phyloP scores from a whole-genome alignment of 23 tunicate genomes.

The Corella eumyota region DNA sequence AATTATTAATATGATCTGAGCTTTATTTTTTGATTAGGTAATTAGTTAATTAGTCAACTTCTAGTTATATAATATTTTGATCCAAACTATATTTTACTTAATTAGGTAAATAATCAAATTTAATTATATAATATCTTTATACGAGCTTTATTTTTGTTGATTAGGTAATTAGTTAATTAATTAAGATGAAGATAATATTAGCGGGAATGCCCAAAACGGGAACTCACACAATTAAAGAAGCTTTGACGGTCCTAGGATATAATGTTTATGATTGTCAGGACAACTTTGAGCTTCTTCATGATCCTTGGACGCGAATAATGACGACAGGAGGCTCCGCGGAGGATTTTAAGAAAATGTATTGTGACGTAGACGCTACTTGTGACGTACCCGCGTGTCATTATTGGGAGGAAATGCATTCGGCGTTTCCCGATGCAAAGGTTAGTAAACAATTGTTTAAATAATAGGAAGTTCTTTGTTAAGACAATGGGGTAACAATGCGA shows the following conservation, averaged over 20 bases:
- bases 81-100: too few species aligned
- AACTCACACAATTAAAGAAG: slow-evolving; percentile 21
- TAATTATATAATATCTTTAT: too few species aligned
- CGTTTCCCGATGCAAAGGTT: slow-evolving; percentile 55
- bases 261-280: slow-evolving; percentile 34
- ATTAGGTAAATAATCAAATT: too few species aligned
- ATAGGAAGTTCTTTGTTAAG: too few species aligned
- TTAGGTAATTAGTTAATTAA: too few species aligned
- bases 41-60: too few species aligned
- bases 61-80: too few species aligned
- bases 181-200: slow-evolving; percentile 36
- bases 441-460: too few species aligned
- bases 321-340: slow-evolving; percentile 34
- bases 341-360: slow-evolving; percentile 36
- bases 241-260: slow-evolving; percentile 41
- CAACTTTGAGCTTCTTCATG: slow-evolving; percentile 23
- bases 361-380: slow-evolving; percentile 38
- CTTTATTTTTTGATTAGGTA: too few species aligned
- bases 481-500: too few species aligned
- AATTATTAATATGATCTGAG: too few species aligned
- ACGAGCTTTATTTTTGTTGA: too few species aligned
- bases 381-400: slow-evolving; percentile 54
- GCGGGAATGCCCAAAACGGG: slow-evolving; percentile 67
- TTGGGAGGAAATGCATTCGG: slow-evolving; percentile 60
- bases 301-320: slow-evolving; percentile 44